phyloP scores from a whole-genome alignment of 2,888 invertebrate species.

The Chorisops tibialis region DNA sequence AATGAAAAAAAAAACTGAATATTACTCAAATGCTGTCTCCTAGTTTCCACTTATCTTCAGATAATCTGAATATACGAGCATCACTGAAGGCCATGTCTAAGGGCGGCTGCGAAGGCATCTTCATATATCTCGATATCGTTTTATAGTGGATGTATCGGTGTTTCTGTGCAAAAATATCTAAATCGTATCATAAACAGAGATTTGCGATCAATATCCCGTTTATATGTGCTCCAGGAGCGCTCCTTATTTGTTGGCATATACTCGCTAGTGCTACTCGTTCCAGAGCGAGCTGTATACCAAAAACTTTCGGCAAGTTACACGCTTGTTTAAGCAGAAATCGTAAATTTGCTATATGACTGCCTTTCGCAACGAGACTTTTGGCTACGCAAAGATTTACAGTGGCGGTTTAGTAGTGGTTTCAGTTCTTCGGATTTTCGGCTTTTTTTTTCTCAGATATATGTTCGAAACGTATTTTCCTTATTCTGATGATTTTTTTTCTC shows the following conservation, averaged over 20 bases:
- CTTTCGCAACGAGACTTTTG: neutral
- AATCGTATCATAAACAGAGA: constrained; percentile 23
- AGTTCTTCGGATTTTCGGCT: neutral
- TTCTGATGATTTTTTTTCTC: neutral
- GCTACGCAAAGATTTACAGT: constrained; percentile 4
- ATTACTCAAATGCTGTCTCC: too few species aligned
- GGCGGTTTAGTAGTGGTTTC: neutral
- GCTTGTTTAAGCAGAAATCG: constrained; percentile 3
- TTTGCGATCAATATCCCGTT: constrained; percentile 20
- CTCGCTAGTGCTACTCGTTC: neutral
- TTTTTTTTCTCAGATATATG: neutral
- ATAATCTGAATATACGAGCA: too few species aligned
- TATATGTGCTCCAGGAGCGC: neutral
- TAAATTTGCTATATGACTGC: neutral
- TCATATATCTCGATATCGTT: too few species aligned
- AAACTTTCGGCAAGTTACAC: neutral
- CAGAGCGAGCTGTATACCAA: neutral
- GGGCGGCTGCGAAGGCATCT: too few species aligned
- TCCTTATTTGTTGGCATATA: neutral
- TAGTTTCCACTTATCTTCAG: too few species aligned
- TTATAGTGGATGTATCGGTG: neutral
- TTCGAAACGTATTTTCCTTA: neutral
- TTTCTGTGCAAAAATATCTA: constrained; percentile 6
- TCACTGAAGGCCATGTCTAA: too few species aligned
- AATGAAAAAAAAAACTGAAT: too few species aligned